Percentiles rank a stretch among this genome's conserved stretches.
These are phyloP conservation scores for Spinus olivaceus DNA, from an alignment of 2,797 vertebrate genomes.

Conservation along the genomic window DNA sequence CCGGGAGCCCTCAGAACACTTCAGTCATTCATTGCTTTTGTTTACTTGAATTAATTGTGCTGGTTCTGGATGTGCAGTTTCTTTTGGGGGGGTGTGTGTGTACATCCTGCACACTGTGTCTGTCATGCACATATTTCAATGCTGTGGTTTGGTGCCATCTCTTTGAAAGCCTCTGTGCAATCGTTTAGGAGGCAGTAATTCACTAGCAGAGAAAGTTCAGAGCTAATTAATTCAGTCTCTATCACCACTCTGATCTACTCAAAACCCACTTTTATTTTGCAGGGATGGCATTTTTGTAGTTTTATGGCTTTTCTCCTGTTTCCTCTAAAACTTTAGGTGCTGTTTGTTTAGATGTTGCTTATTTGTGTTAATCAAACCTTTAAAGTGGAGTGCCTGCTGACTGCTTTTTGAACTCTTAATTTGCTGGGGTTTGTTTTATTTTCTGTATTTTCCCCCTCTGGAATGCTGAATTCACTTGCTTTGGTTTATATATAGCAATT, in stretches of 20 bases:
- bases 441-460: not conserved
- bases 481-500: conserved; percentile 38
- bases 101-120: not conserved
- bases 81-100: not conserved
- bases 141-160: not conserved
- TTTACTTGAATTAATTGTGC: not conserved
- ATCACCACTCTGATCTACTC: not conserved
- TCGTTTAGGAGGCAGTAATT: not conserved
- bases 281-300: not conserved
- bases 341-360: not conserved
- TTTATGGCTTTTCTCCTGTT: not conserved
- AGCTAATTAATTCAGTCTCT: not conserved
- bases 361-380: not conserved
- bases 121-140: not conserved
- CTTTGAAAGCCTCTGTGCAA: not conserved
- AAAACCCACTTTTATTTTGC: not conserved
- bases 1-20: not conserved
- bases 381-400: not conserved
- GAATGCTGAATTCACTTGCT: conserved; percentile 29
- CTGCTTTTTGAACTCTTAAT: conserved; percentile 12
- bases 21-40: not conserved
- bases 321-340: not conserved
- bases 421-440: not conserved
- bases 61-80: not conserved
- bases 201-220: not conserved